phyloP scores from a whole-genome alignment of 2,888 invertebrate genomes.

The Caenorhabditis sp. region DNA sequence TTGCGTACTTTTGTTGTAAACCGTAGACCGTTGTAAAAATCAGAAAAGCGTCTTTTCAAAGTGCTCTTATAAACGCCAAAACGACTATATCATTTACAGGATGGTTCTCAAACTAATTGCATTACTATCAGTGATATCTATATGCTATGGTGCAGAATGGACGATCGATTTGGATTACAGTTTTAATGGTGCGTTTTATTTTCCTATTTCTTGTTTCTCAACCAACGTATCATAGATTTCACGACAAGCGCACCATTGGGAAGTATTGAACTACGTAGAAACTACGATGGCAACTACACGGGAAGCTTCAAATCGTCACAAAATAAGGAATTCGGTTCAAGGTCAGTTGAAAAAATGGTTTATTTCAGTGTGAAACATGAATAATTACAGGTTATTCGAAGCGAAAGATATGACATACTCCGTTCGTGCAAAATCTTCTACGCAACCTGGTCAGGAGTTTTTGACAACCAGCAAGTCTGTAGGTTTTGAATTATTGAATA shows the following conservation, averaged over 20 bases:
- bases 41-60: slow-evolving; percentile 2
- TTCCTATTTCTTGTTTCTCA: slow-evolving; percentile 4
- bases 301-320: slow-evolving; percentile 45
- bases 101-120: slow-evolving; percentile 5
- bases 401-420: slow-evolving; percentile 16
- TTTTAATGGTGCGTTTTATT: slow-evolving; percentile 24
- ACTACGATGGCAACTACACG: slow-evolving; percentile 60
- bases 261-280: slow-evolving; percentile 40
- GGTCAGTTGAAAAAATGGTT: slow-evolving; percentile 7
- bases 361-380: background rate
- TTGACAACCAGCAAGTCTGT: slow-evolving; percentile 31
- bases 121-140: too few species aligned
- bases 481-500: slow-evolving; percentile 2
- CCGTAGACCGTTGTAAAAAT: slow-evolving; percentile 16
- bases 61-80: slow-evolving; percentile 7
- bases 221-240: slow-evolving; percentile 31
- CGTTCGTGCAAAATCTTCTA: slow-evolving; percentile 32
- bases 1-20: slow-evolving; percentile 13
- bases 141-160: slow-evolving; percentile 30
- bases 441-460: slow-evolving; percentile 25
- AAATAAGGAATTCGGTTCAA: slow-evolving; percentile 26
- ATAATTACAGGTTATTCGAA: slow-evolving; percentile 23
- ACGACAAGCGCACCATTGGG: slow-evolving; percentile 40
- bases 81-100: slow-evolving; percentile 13
- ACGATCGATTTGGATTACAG: slow-evolving; percentile 44